These are phyloP conservation scores for Alligator sinensis DNA, from an alignment of 2,113 vertebrate genomes.

Conservation along the genomic window DNA sequence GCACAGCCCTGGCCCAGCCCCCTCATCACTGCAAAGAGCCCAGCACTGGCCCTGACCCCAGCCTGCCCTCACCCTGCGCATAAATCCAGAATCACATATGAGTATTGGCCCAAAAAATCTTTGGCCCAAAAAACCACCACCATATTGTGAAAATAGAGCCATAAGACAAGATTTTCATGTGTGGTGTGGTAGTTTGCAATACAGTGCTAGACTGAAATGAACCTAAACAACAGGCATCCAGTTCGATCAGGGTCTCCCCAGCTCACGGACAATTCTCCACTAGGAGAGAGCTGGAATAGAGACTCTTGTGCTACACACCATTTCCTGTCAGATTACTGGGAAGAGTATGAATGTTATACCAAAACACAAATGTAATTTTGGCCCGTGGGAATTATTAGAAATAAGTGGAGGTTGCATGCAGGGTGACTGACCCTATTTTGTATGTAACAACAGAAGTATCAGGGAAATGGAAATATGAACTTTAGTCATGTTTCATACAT, in stretches of 20 bases:
- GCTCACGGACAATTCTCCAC: not conserved
- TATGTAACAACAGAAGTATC: not conserved
- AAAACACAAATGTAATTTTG: not conserved
- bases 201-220: not conserved
- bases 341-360: not conserved
- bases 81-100: no score
- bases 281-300: not conserved
- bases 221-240: not conserved
- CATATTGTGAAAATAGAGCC: not conserved
- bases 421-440: not conserved
- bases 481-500: not conserved
- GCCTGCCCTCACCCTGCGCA: no score
- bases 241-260: not conserved
- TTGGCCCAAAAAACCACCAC: no score
- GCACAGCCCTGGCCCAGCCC: no score
- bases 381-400: not conserved
- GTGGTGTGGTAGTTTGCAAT: not conserved
- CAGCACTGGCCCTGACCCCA: no score
- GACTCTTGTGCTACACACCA: not conserved
- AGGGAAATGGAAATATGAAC: not conserved
- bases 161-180: not conserved
- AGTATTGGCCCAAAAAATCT: no score
- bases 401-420: accelerated
- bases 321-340: not conserved
- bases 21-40: no score